These are phyloP conservation scores for Pterostichus niger DNA, from an alignment of 2,888 invertebrate genomes.

Conservation along the genomic window DNA sequence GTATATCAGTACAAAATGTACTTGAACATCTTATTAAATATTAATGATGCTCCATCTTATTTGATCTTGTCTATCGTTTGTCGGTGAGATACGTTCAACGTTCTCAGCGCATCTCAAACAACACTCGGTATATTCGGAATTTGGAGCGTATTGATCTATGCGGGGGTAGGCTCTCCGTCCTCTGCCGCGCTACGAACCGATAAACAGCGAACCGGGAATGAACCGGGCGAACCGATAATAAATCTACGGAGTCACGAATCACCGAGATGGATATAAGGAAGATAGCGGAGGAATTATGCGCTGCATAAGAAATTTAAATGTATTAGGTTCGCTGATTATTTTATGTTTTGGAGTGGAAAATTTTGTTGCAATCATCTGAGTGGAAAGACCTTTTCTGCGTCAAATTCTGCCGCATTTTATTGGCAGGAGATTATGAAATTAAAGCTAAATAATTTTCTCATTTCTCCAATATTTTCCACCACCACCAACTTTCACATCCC, in stretches of 20 bases:
- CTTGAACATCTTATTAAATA: conserved; percentile 11
- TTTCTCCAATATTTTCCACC: too few relatives aligned
- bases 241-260: conserved; percentile 51
- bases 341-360: conserved; percentile 53
- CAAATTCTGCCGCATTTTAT: not conserved
- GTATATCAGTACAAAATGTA: not conserved
- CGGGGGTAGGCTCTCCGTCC: conserved; percentile 23
- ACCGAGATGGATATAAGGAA: conserved; percentile 55
- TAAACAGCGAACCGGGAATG: conserved; percentile 67
- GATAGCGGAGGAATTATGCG: conserved; percentile 51
- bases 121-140: conserved; percentile 36
- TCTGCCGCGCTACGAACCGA: conserved; percentile 45
- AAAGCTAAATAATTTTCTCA: not conserved
- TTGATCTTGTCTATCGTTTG: not conserved
- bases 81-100: not conserved
- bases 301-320: conserved; percentile 60
- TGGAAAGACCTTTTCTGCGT: not conserved
- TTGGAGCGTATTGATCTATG: conserved; percentile 62
- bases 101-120: not conserved
- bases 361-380: conserved; percentile 49
- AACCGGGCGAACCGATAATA: conserved; percentile 65
- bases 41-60: conserved; percentile 4
- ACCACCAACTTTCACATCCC: too few relatives aligned
- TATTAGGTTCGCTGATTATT: conserved; percentile 46
- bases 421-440: not conserved